Evolutionary conservation across 2,113 vertebrate genomes (phyloP).

Genomic region (Corydoras sp.): DNA sequence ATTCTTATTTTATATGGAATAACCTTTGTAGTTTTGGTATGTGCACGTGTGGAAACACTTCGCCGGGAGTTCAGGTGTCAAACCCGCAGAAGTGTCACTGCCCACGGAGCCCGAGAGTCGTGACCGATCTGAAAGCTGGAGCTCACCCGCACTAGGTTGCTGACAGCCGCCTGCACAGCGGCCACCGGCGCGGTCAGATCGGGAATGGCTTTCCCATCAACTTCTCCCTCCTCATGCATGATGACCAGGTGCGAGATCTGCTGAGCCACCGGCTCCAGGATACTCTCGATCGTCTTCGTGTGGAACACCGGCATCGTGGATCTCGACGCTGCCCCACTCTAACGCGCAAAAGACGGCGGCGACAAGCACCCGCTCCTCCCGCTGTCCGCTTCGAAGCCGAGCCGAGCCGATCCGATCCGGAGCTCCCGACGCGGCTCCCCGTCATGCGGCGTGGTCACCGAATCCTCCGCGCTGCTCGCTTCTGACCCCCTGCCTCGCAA

Average conservation of each 20-base stretch:
- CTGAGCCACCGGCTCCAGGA: conserved; percentile 98
- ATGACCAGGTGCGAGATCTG: conserved; percentile 99
- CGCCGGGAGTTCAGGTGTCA: neutral
- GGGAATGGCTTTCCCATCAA: conserved; percentile 97
- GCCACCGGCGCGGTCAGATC: conserved; percentile 92
- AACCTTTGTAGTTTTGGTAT: too few species aligned
- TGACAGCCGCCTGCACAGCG: conserved; percentile 94
- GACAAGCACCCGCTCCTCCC: conserved; percentile 40
- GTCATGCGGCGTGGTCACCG: conserved; percentile 34
- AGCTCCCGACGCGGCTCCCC: conserved; percentile 46
- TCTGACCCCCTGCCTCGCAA: conserved; percentile 50
- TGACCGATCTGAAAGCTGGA: conserved; percentile 17
- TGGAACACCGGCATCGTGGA: conserved; percentile 94
- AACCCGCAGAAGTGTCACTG: neutral
- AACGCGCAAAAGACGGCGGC: conserved; percentile 45
- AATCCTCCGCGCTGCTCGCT: conserved; percentile 44
- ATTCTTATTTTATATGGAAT: too few species aligned
- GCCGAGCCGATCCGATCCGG: conserved; percentile 31
- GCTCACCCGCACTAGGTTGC: conserved; percentile 98
- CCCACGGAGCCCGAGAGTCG: neutral
- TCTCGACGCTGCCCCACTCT: conserved; percentile 55
- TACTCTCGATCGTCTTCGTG: conserved; percentile 98
- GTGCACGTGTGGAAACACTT: neutral
- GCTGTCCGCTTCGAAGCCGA: conserved; percentile 41
- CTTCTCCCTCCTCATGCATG: conserved; percentile 99